Evolutionary conservation across 2,797 vertebrate species (phyloP), one percentile per base, ranked within the genome.

Genomic region (Labroides dimidiatus): DNA sequence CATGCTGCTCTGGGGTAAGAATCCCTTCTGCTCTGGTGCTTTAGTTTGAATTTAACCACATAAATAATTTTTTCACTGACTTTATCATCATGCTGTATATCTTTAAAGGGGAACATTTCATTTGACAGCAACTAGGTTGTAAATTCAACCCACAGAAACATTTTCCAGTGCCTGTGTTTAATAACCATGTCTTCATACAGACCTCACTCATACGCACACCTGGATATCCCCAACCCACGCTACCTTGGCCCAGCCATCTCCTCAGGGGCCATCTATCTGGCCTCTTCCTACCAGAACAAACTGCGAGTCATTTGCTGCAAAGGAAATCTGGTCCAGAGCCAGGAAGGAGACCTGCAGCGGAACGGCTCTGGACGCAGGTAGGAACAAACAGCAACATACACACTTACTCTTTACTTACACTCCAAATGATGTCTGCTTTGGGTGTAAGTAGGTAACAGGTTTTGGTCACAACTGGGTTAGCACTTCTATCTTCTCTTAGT

Each of bases 241-340:
- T 98, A 97, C 86, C 95, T 99, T 30, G 98, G 98, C 69, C 97
- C 98, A 2, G 97, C 97, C 13, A 99, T 99, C 86, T 99, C 98
- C 44, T 97, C 96, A 0, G 97, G 97, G 44, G 98, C 96, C 0
- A 96, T 98, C 78, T 98, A 98, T 90, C 75, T 98, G 93, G 96
- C 96, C 6, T 98, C 97, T 4, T 99, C 97, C 20, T 99, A 99
- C 91, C 98, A 99, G 89, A 98, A 99, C 89, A 99, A 99, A 82
- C 82, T 99, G 54, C 89, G 97, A 76, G 95, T 99, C 69, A 98
- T 99, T 77, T 99, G 97, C 93, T 99, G 97, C 82, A 99, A 99
- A 77, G 97, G 98, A 71, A 99, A 98, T 78, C 93, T 99, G n/a
- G 93, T 96, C 62, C 97, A 93, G 75, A 86, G 81, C 63, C 96